Base-by-base conservation (phyloP, 1,140 invertebrate genomes). In the Magallana gigas region DNA sequence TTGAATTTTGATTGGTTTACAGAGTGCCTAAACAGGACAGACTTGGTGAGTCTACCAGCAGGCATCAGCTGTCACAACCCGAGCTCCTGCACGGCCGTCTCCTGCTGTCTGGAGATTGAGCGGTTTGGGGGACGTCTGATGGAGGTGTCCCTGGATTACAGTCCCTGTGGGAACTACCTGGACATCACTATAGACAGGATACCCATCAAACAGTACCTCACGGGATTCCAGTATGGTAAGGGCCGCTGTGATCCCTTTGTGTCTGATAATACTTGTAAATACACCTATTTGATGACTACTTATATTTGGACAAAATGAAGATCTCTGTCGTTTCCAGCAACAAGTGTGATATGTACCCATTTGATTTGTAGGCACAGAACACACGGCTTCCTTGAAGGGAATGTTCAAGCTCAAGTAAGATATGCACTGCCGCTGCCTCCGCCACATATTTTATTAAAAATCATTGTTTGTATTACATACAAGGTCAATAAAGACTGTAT, bases 1-100 rank as follows among this genome's bases (percentile, higher is more conserved):
- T 83, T 12, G 12, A 1, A 83, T 64, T 64, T 18, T 64, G 36
- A 11, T 76, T 76, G 23, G 8, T 29, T 36, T 76, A 12, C 68
- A 76, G 68, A 12, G 5, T 76, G 68, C 36, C 0, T 14, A 8
- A 68, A 23, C 18, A 68, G 6, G 48, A 85, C 23, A 16, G 48
- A 48, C 3, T 18, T 85, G 7, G 16, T 7, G 3, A 18, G 1
- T 48, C 29, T 85, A 16, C 11, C 6, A 9, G 0, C 56, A 2
- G 80, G 60, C 56, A 80, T 85, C 5, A 83, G 60, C 16, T 90
- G 89, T 84, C 57, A 64, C 59, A 83, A 87, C 59, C 80, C 80
- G 0, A 81, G 83, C 8, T 80, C 85, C 48, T 86, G 85, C 71
- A 58, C 68, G 16, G 85, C 57, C 29, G 57, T 58, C 6, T 58